Evolutionary conservation across 2,113 vertebrate species (phyloP).

Genomic region (Stercorarius parasiticus): DNA sequence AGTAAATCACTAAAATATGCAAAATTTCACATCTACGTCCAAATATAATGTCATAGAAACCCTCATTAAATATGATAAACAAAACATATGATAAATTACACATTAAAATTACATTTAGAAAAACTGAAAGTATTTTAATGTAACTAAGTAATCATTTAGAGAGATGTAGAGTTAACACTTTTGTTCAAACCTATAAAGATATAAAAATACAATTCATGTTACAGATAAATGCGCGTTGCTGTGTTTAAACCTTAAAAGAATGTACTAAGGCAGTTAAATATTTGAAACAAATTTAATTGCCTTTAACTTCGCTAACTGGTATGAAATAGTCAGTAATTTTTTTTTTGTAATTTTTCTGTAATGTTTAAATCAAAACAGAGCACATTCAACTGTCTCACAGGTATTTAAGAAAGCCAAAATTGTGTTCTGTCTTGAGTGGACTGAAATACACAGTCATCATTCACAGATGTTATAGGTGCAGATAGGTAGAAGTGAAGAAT

Average conservation of each 20-base stretch:
- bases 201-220: neutral
- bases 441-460: neutral
- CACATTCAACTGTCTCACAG: neutral
- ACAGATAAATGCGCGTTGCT: neutral
- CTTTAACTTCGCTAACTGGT: neutral
- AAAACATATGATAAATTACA: neutral
- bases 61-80: neutral
- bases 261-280: neutral
- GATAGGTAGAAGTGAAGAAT: neutral
- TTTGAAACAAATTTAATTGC: neutral
- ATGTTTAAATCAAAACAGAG: neutral
- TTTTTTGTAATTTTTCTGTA: neutral
- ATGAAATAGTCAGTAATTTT: neutral
- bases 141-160: neutral
- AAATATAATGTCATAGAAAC: neutral
- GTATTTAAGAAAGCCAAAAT: neutral
- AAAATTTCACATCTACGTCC: neutral
- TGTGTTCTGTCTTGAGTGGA: neutral
- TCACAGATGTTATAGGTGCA: neutral
- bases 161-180: neutral
- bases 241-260: neutral
- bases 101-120: neutral
- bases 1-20: neutral
- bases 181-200: neutral
- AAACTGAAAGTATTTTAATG: neutral